These are phyloP conservation scores for Dendrocincla fuliginosa DNA, from an alignment of 2,797 vertebrate species.

Conservation along the genomic window DNA sequence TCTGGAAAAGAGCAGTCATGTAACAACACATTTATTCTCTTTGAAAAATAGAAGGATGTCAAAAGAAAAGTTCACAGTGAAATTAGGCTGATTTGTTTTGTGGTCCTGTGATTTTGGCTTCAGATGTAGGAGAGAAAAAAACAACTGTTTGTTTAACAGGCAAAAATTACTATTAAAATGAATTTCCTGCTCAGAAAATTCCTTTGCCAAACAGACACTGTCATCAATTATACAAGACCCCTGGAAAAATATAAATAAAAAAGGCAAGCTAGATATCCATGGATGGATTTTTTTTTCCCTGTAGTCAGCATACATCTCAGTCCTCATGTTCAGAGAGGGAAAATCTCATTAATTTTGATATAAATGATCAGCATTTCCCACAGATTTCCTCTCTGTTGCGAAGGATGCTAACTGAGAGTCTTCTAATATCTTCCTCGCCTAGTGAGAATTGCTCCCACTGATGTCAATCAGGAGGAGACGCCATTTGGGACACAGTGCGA, in stretches of 20 bases:
- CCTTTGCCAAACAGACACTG: conserved; percentile 45
- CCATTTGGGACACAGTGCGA: not conserved
- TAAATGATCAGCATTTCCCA: conserved; percentile 61
- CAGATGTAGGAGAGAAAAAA: conserved; percentile 45
- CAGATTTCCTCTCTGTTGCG: conserved; percentile 41
- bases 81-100: conserved; percentile 79
- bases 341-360: conserved; percentile 72
- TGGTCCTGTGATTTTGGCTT: conserved; percentile 64
- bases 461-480: not conserved
- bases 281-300: conserved; percentile 18
- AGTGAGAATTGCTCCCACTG: not conserved
- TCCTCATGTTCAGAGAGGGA: conserved; percentile 36
- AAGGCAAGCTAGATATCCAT: conserved; percentile 38
- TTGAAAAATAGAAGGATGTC: conserved; percentile 79
- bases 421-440: not conserved
- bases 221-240: conserved; percentile 69
- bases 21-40: conserved; percentile 77
- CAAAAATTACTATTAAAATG: conserved; percentile 69
- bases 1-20: conserved; percentile 73
- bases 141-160: conserved; percentile 70
- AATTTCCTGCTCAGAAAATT: conserved; percentile 65
- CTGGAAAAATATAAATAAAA: conserved; percentile 26
- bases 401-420: not conserved
- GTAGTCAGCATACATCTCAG: conserved; percentile 58
- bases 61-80: conserved; percentile 76